Evolutionary conservation across 2,888 invertebrate species (phyloP).

Genomic region (Thumatha senex): DNA sequence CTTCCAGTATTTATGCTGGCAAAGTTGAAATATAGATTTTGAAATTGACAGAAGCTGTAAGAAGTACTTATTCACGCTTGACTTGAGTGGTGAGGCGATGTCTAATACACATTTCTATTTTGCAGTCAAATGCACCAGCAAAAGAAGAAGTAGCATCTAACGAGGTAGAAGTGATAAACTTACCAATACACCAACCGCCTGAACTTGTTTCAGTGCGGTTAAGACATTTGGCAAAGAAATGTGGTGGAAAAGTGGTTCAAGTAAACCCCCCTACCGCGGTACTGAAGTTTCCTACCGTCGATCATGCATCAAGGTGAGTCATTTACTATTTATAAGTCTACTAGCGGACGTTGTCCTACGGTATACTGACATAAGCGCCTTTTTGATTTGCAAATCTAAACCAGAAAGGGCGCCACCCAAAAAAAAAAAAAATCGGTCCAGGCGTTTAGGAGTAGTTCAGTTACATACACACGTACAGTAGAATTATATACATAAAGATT

Average conservation of each 20-base stretch:
- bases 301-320: slow-evolving; percentile 87
- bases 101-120: not conserved
- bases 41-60: no score
- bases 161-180: slow-evolving; percentile 87
- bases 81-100: no score
- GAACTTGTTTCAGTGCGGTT: slow-evolving; percentile 85
- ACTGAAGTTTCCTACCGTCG: slow-evolving; percentile 87
- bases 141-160: slow-evolving; percentile 66
- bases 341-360: not conserved
- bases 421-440: no score
- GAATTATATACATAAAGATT: no score
- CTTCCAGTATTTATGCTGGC: no score
- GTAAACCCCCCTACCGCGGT: slow-evolving; percentile 86
- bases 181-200: slow-evolving; percentile 85
- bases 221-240: slow-evolving; percentile 89
- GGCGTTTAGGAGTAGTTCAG: no score
- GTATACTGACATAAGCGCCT: no score
- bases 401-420: not conserved
- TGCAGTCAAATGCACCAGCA: slow-evolving; percentile 45
- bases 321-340: not conserved
- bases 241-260: slow-evolving; percentile 89
- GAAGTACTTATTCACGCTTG: no score
- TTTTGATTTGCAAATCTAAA: not conserved
- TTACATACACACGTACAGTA: no score
- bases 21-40: no score